Evolutionary conservation across 2,797 vertebrate species (phyloP).

Genomic region (Brachymystax lenok): DNA sequence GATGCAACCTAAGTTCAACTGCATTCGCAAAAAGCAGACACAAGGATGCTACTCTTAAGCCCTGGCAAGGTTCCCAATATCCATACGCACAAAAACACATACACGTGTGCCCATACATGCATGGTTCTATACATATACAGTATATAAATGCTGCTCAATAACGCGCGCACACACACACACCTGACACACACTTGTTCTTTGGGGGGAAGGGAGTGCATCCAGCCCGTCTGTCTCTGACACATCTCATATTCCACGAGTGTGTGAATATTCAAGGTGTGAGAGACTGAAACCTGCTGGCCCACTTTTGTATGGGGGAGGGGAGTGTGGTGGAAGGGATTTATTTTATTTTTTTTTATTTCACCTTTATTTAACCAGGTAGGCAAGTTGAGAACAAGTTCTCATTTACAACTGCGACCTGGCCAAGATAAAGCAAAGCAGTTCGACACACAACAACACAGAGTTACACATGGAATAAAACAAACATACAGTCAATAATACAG

Average conservation of each 20-base stretch:
- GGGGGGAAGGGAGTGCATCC: background rate
- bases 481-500: no score
- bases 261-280: slow-evolving; percentile 58
- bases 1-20: background rate
- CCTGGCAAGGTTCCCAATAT: slow-evolving; percentile 9
- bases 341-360: no score
- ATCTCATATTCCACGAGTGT: slow-evolving; percentile 54
- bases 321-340: slow-evolving; percentile 12
- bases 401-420: no score
- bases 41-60: background rate
- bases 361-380: no score
- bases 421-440: no score
- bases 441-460: no score
- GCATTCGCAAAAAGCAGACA: slow-evolving; percentile 12
- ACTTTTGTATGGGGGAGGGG: background rate
- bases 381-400: no score
- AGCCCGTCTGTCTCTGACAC: slow-evolving; percentile 9
- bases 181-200: slow-evolving; percentile 10
- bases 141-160: background rate
- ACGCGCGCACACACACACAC: slow-evolving; percentile 36
- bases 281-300: slow-evolving; percentile 22
- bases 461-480: no score
- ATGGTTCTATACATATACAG: no score
- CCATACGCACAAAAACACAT: slow-evolving; percentile 5
- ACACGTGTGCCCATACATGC: no score